A percentile compares a stretch with the other conserved stretches of the same genome.
phyloP scores from a whole-genome alignment of 2,113 vertebrate species.

The Ia io region DNA sequence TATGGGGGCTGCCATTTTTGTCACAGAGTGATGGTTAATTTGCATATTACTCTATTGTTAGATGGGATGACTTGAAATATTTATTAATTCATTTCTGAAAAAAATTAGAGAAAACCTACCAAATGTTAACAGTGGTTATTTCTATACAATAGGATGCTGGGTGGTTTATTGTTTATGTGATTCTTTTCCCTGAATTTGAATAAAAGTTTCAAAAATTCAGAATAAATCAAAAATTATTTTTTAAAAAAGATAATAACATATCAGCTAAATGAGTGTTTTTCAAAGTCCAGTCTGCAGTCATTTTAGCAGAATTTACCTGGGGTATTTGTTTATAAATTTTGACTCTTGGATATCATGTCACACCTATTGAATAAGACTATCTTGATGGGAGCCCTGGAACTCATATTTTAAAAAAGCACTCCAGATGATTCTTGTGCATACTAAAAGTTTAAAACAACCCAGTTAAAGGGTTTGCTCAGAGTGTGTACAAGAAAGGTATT shows the following conservation, averaged over 20 bases:
- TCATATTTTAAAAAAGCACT: background rate
- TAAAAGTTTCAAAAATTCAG: slow-evolving; percentile 8
- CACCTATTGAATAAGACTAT: background rate
- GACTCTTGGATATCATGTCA: background rate
- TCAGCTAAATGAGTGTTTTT: background rate
- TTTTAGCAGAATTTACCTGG: background rate
- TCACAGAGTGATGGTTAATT: too few relatives aligned
- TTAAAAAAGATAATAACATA: background rate
- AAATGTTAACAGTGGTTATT: background rate
- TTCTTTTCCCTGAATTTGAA: background rate
- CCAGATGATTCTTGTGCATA: background rate
- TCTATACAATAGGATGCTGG: background rate
- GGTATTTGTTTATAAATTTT: slow-evolving; percentile 3
- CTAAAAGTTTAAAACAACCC: background rate
- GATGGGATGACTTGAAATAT: background rate
- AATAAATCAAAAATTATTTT: background rate
- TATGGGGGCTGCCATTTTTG: too few relatives aligned
- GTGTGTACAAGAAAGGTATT: background rate
- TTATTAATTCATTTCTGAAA: background rate
- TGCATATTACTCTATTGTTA: too few relatives aligned
- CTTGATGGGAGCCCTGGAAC: background rate
- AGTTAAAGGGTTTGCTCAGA: background rate
- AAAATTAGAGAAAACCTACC: background rate
- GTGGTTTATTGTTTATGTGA: background rate
- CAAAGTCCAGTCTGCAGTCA: background rate